Percentiles rank a stretch among this genome's conserved stretches.
Conservation (phyloP, 2,113 vertebrate species). For the Rhea americana region DNA sequence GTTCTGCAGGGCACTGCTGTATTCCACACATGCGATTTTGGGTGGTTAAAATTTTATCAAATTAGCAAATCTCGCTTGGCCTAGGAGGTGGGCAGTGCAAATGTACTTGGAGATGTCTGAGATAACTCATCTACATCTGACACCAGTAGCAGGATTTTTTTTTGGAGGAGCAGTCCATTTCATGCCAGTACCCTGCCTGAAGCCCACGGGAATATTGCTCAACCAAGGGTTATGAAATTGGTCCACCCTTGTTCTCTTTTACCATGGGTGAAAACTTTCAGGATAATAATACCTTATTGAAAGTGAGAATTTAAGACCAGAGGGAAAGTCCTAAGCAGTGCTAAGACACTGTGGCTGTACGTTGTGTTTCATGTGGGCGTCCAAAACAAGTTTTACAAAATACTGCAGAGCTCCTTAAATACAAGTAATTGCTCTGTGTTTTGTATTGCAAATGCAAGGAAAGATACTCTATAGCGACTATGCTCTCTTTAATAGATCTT, state of each 20-base stretch:
- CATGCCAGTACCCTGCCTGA: not conserved
- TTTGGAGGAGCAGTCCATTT: not conserved
- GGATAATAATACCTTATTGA: not conserved
- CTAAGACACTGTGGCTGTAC: not conserved
- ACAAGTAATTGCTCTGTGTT: not conserved
- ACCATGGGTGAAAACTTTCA: not conserved
- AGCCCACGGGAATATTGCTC: not conserved
- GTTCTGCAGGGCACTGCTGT: not conserved
- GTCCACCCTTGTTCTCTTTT: not conserved
- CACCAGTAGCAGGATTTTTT: not conserved
- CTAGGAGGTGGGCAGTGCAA: not conserved
- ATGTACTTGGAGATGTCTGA: not conserved
- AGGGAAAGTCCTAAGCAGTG: not conserved
- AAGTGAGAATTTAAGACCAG: not conserved
- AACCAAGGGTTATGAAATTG: not conserved
- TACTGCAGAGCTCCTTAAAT: not conserved
- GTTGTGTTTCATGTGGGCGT: not conserved
- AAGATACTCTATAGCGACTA: fast-evolving
- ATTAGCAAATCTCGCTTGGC: not conserved
- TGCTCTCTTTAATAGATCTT: not conserved
- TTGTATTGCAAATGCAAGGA: not conserved
- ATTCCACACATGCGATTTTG: not conserved
- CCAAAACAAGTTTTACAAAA: not conserved
- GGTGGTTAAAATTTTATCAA: not conserved
- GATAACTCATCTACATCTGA: not conserved